Base-by-base conservation (phyloP, 1,140 invertebrate species). In the Colletes latitarsis region DNA sequence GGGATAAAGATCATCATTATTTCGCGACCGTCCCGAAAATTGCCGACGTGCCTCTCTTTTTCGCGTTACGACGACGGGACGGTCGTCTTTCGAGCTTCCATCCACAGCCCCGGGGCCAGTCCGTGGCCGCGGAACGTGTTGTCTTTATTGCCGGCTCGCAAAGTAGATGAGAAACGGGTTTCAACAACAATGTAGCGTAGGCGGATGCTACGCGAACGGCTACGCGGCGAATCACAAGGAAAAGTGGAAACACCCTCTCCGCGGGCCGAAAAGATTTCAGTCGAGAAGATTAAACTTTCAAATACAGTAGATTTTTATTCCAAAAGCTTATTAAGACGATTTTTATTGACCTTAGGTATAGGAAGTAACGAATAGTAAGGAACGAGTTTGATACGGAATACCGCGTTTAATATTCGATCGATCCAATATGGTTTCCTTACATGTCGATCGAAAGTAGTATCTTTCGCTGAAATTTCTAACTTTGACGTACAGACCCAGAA, bases 1-100 rank as follows among this genome's bases (percentile, higher is more conserved):
- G 90, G 89, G 91, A 92, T 92, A 92, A 91, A 92, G 90, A 92
- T 92, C 89, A 90, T 92, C 83, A 92, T 92, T 92, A 92, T 89
- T 89, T 89, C 68, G 88, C 88, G 89, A 90, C 87, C 89, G 79
- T 90, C 87, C 84, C 85, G 84, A 89, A 89, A 90, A 90, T 90
- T 90, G 84, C 76, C 66, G 79, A 74, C 85, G 74, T 78, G 84
- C 84, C 84, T 86, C 84, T 86, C 58, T 43, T 86, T 81, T 86
- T 71, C 82, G 78, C 86, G 85, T 79, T 87, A 76, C 75, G 78
- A 60, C 76, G 75, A 70, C 76, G 49, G 60, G 71, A 77, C 73
- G 73, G 53, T 72, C 62, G 63, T 14, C 57, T 55, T 76, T 43
- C 71, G 62, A 63, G 55, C 68, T 86, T 69, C 63, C 67, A 52